phyloP scores from a whole-genome alignment of 2,888 invertebrate species.

The Hipparchia semele region DNA sequence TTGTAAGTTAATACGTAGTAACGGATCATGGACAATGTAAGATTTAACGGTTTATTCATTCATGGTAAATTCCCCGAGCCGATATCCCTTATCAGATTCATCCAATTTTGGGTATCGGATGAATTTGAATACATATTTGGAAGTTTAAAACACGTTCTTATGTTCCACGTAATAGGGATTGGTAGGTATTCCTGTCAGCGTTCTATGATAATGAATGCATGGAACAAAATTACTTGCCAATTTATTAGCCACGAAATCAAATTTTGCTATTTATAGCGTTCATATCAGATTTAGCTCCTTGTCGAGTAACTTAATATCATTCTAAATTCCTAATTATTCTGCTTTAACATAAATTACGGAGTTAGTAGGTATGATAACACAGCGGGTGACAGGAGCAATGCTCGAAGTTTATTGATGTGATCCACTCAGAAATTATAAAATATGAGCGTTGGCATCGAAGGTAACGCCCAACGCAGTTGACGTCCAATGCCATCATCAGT shows the following conservation, averaged over 20 bases:
- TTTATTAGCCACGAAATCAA: background rate
- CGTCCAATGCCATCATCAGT: too few species aligned
- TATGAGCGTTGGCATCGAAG: too few species aligned
- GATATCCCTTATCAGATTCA: background rate
- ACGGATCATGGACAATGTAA: background rate
- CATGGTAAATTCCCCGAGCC: background rate
- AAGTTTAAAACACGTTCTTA: background rate
- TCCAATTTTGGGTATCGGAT: background rate
- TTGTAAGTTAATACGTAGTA: background rate
- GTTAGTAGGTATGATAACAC: too few species aligned
- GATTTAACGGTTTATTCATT: background rate
- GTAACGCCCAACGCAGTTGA: too few species aligned
- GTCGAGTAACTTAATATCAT: too few species aligned
- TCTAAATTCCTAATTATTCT: too few species aligned
- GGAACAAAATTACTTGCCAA: slow-evolving; percentile 1
- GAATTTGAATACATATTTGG: background rate
- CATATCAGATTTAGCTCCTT: background rate
- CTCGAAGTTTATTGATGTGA: too few species aligned
- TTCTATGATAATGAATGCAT: slow-evolving; percentile 5
- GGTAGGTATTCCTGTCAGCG: background rate
- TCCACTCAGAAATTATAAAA: too few species aligned
- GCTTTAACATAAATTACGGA: too few species aligned
- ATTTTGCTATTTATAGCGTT: background rate
- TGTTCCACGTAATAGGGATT: background rate
- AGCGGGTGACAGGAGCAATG: background rate